Conservation (phyloP, 2,888 invertebrate genomes). For the Geotrupes spiniger region DNA sequence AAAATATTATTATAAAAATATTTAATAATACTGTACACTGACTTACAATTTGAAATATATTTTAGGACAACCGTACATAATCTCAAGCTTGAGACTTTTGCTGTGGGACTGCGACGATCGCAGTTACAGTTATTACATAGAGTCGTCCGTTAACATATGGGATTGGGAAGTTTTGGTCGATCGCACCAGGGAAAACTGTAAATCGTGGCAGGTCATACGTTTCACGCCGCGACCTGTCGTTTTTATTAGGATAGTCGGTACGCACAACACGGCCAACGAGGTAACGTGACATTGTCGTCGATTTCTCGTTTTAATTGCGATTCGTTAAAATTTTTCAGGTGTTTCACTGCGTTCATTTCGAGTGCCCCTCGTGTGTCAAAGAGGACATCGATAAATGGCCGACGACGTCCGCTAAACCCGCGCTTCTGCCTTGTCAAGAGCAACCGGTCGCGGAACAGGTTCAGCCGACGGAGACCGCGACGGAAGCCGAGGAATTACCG, state of each 20-base stretch:
- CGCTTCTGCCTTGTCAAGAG: constrained; percentile 12
- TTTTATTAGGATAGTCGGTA: constrained; percentile 93
- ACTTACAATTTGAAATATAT: too few species aligned
- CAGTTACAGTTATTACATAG: constrained; percentile 93
- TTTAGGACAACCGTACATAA: constrained; percentile 84
- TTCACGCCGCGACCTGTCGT: constrained; percentile 85
- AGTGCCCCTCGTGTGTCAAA: constrained; percentile 76
- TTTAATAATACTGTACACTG: too few species aligned
- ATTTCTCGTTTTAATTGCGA: neutral
- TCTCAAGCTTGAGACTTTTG: constrained; percentile 85
- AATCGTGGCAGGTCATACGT: constrained; percentile 91
- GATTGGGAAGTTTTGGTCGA: constrained; percentile 93
- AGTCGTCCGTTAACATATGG: constrained; percentile 88
- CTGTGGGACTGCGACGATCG: constrained; percentile 97
- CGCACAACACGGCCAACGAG: constrained; percentile 96
- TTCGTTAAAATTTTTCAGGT: too few species aligned
- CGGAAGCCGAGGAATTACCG: constrained; percentile 43
- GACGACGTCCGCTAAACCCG: constrained; percentile 13
- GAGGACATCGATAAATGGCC: constrained; percentile 34
- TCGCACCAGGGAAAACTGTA: constrained; percentile 77
- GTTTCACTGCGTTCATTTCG: constrained; percentile 97
- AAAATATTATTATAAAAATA: too few species aligned
- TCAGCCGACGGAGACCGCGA: constrained; percentile 44
- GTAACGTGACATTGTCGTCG: constrained; percentile 50
- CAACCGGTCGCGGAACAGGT: constrained; percentile 20